Evolutionary conservation across 2,888 invertebrate species (phyloP), one percentile per base, ranked within the genome.

Genomic region (Cosmorhoe ocellata): DNA sequence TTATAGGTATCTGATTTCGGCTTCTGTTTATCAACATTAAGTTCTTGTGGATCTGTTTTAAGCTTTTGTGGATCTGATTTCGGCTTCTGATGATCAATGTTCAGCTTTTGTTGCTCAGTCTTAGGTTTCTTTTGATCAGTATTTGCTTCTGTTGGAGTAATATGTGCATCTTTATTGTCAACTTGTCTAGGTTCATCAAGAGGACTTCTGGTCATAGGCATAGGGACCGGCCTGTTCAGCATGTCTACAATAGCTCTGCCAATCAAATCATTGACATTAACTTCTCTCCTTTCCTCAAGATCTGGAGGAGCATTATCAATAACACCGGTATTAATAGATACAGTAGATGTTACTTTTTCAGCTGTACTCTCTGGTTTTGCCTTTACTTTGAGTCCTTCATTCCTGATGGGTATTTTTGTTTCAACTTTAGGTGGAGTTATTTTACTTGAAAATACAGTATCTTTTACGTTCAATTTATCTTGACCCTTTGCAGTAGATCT

Each of bases 191-290:
- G 51, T 59, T 79, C 76, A 56, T 80, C 76, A 52, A 69, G 61
- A 27, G 61, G 48, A n/a, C 56, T 34, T 64, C 83, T 84, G 2
- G 64, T 61, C 53, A 53, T 53, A 37, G 48, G 48, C 48, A 53
- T 40, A 5, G 74, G 61, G 9, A 71, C 61, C 26, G 74, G 71
- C 65, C 79, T 74, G 44, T 79, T 84, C 43, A 89, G 79, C 64
- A 88, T 84, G 32, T 74, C 90, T 74, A 88, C 89, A 61, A 90
- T 81, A 1, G 90, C 86, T 73, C 75, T 88, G 56, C 88, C 84
- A 55, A 90, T 90, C 45, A 90, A 62, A 58, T 81, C 81, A 66
- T 84, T 87, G 53, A 82, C 79, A 56, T 80, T 81, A 1, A 83
- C 78, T 59, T 77, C 81, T 52, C 77, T 80, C 57, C 76, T 70